phyloP scores from a whole-genome alignment of 2,888 invertebrate species.

The Antitype chi region DNA sequence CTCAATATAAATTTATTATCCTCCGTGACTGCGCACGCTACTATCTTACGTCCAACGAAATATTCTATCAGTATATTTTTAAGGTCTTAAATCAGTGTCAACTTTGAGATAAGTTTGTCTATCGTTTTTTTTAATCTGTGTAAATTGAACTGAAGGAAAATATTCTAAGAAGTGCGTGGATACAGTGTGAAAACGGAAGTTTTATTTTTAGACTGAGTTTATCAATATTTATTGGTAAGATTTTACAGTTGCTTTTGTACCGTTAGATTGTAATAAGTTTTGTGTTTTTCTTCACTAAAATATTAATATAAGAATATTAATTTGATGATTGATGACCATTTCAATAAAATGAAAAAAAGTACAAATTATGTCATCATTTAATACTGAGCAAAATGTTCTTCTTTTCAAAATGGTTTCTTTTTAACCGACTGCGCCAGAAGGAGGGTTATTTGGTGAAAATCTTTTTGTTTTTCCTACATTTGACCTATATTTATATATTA shows the following conservation, averaged over 20 bases:
- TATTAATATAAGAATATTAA: too few species aligned
- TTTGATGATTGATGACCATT: too few species aligned
- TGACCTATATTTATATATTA: not conserved
- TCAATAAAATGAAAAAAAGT: not conserved
- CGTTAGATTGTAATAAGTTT: not conserved
- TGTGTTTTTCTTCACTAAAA: not conserved
- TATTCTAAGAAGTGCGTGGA: constrained; percentile 43
- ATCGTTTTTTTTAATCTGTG: constrained; percentile 42
- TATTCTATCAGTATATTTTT: constrained; percentile 24
- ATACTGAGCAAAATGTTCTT: not conserved
- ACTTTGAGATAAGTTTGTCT: constrained; percentile 48
- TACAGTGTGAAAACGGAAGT: constrained; percentile 33
- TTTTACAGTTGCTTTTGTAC: constrained; percentile 3
- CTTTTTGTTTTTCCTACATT: not conserved
- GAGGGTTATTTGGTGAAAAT: not conserved
- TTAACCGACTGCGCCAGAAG: too few species aligned
- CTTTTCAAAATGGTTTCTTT: not conserved
- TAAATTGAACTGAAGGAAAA: constrained; percentile 38
- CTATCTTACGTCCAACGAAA: constrained; percentile 14
- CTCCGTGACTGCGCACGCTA: constrained; percentile 64
- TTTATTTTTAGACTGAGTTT: constrained; percentile 28
- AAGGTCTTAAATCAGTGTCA: constrained; percentile 58
- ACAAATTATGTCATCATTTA: not conserved
- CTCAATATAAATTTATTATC: constrained; percentile 86
- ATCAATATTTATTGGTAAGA: constrained; percentile 47